phyloP scores from a whole-genome alignment of 2,888 invertebrate genomes.

The Luperina nickerlii region DNA sequence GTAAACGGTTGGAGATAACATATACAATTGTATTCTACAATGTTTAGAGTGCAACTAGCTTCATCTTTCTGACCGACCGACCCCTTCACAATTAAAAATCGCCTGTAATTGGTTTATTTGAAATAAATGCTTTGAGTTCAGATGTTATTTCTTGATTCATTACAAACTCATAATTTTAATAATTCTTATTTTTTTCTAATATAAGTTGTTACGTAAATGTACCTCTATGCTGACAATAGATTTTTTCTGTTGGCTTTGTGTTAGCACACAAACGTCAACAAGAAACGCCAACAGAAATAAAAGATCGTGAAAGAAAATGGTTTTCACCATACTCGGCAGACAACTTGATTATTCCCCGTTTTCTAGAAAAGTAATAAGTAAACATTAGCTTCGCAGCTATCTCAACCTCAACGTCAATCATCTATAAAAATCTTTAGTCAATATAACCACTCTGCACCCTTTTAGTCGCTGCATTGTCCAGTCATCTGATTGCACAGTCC shows the following conservation, averaged over 20 bases:
- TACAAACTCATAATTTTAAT: neutral
- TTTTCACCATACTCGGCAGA: neutral
- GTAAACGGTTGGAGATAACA: no score
- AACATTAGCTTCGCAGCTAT: neutral
- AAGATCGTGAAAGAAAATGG: neutral
- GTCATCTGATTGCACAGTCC: slow-evolving; percentile 82
- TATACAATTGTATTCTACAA: no score
- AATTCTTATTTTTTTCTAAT: neutral
- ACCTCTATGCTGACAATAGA: no score
- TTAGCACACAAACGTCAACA: no score
- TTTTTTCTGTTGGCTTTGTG: no score
- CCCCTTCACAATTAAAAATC: no score
- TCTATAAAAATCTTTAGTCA: neutral
- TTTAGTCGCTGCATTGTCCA: slow-evolving; percentile 76
- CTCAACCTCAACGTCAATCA: neutral
- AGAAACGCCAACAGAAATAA: neutral
- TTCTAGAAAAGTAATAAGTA: neutral
- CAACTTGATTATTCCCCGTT: neutral
- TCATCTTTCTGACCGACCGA: no score
- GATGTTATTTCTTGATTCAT: neutral
- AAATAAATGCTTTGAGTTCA: no score
- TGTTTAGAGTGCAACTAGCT: no score
- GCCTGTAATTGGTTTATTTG: no score
- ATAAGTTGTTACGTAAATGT: neutral
- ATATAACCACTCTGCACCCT: slow-evolving; percentile 60